A percentile compares a stretch with the other conserved stretches of the same genome.
These are phyloP conservation scores for Pygoscelis antarcticus DNA, from an alignment of 2,113 vertebrate genomes.

Conservation along the genomic window DNA sequence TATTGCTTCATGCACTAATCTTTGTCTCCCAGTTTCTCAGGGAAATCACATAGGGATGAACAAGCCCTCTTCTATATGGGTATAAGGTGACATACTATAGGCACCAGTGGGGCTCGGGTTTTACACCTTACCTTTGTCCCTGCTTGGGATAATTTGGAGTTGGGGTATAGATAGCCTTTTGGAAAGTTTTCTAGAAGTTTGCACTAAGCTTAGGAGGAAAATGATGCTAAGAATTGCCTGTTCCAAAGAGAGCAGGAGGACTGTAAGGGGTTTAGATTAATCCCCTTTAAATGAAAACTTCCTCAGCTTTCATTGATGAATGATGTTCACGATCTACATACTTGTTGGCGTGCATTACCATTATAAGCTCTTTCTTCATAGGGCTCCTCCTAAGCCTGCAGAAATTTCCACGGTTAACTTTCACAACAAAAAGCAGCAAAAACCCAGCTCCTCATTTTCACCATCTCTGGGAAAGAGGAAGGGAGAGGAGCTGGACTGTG, in stretches of 20 bases:
- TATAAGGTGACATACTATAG: background rate
- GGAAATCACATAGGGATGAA: background rate
- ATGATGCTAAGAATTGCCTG: slow-evolving; percentile 13
- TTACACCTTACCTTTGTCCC: background rate
- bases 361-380: slow-evolving; percentile 8
- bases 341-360: background rate
- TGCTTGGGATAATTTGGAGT: background rate
- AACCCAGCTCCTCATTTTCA: background rate
- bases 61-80: background rate
- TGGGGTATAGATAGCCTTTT: background rate
- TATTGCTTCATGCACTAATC: background rate
- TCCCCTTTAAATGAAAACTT: slow-evolving; percentile 67
- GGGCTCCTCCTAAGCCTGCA: slow-evolving; percentile 26
- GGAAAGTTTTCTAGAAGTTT: background rate
- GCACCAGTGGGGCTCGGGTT: background rate
- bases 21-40: background rate
- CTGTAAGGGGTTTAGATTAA: slow-evolving; percentile 56
- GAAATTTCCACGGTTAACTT: slow-evolving; percentile 2
- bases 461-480: slow-evolving; percentile 38
- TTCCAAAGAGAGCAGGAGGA: slow-evolving; percentile 10
- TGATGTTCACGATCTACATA: slow-evolving; percentile 11
- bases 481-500: slow-evolving; percentile 21
- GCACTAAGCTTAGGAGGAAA: background rate
- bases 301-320: slow-evolving; percentile 47
- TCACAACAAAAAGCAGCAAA: slow-evolving; percentile 12